phyloP scores from a whole-genome alignment of 2,888 invertebrate genomes.

The Tenthredo distinguenda region DNA sequence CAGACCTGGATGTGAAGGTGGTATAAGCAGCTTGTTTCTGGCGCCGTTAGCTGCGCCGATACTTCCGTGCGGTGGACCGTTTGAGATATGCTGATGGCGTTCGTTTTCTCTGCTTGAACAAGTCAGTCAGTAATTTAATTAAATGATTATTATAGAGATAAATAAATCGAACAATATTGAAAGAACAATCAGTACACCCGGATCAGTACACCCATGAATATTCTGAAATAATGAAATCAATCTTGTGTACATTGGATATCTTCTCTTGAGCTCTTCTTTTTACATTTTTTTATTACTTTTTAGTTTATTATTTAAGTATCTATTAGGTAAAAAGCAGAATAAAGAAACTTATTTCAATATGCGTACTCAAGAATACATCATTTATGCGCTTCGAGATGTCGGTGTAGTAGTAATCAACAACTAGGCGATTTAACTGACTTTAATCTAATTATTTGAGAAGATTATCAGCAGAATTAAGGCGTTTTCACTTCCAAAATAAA shows the following conservation, averaged over 20 bases:
- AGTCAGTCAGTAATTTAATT: slow-evolving; percentile 72
- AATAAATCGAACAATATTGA: slow-evolving; percentile 50
- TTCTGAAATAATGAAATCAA: slow-evolving; percentile 66
- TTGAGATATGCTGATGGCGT: slow-evolving; percentile 70
- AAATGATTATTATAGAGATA: slow-evolving; percentile 55
- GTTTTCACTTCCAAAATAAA: background rate
- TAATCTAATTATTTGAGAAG: background rate
- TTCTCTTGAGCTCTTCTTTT: background rate
- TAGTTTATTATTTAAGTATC: background rate
- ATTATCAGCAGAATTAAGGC: background rate
- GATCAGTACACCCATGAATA: slow-evolving; percentile 59
- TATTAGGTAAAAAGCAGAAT: background rate
- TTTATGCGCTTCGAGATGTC: background rate
- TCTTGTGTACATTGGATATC: slow-evolving; percentile 4
- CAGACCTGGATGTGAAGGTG: slow-evolving; percentile 77
- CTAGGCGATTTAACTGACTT: background rate
- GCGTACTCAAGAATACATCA: background rate
- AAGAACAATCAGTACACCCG: slow-evolving; percentile 51
- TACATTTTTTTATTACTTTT: background rate
- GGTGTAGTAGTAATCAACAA: background rate
- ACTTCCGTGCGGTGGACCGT: slow-evolving; percentile 71
- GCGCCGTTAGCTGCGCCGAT: slow-evolving; percentile 72
- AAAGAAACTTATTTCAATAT: background rate
- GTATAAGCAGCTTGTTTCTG: slow-evolving; percentile 77
- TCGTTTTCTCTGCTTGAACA: slow-evolving; percentile 77